Evolutionary conservation across 2,797 vertebrate genomes (phyloP).

Genomic region (Anableps anableps): DNA sequence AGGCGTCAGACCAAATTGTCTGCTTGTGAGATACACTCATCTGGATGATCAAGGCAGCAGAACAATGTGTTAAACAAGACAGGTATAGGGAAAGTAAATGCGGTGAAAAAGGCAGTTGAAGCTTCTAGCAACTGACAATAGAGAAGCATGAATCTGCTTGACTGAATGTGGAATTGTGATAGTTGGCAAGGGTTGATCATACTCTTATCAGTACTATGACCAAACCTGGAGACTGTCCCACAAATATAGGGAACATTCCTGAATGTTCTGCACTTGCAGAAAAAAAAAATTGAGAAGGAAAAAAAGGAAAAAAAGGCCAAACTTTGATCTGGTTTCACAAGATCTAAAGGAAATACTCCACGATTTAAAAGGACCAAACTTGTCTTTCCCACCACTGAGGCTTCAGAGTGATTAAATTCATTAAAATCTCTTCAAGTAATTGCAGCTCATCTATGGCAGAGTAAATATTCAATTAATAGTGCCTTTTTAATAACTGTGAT

Average conservation of each 20-base stretch:
- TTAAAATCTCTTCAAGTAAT: slow-evolving; percentile 79
- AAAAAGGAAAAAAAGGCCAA: not conserved
- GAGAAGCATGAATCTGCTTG: not conserved
- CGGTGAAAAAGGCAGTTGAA: not conserved
- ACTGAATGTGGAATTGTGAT: not conserved
- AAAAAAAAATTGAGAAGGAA: not conserved
- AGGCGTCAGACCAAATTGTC: not conserved
- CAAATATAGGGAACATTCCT: not conserved
- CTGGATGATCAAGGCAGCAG: slow-evolving; percentile 46
- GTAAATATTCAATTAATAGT: slow-evolving; percentile 83
- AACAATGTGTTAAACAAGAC: slow-evolving; percentile 2
- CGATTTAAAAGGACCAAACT: slow-evolving; percentile 7
- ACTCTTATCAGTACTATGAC: not conserved
- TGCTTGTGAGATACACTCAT: slow-evolving; percentile 52
- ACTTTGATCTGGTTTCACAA: slow-evolving; percentile 39
- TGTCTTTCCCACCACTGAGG: slow-evolving; percentile 28
- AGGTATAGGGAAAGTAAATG: not conserved
- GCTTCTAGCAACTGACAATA: not conserved
- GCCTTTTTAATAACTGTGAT: slow-evolving; percentile 79
- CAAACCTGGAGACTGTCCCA: not conserved
- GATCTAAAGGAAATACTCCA: slow-evolving; percentile 26
- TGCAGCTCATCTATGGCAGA: slow-evolving; percentile 75
- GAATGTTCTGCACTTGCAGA: not conserved
- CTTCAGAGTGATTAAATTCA: slow-evolving; percentile 70
- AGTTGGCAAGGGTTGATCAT: not conserved